Evolutionary conservation across 2,797 vertebrate species (phyloP).

Genomic region (Pampus argenteus): DNA sequence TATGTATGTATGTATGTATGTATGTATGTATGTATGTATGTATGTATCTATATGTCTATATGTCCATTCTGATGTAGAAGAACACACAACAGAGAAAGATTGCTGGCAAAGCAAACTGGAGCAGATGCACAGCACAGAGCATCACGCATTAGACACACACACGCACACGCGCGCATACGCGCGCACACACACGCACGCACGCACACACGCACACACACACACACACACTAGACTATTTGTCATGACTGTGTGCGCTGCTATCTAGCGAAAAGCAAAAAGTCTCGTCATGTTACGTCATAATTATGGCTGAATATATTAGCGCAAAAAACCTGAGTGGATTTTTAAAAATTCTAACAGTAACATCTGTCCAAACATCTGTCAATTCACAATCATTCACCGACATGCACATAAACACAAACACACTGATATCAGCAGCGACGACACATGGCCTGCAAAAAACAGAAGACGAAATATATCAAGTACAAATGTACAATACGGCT

Average conservation of each 20-base stretch:
- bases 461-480: constrained; percentile 26
- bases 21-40: neutral
- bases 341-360: too few relatives aligned
- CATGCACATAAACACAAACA: constrained; percentile 20
- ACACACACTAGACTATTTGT: constrained; percentile 2
- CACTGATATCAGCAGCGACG: constrained; percentile 35
- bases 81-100: constrained; percentile 24
- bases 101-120: constrained; percentile 48
- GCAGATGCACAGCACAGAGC: constrained; percentile 40
- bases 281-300: constrained; percentile 16
- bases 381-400: neutral
- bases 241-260: constrained; percentile 8
- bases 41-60: too few relatives aligned
- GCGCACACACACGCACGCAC: constrained; percentile 14
- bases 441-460: constrained; percentile 39
- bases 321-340: neutral
- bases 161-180: constrained; percentile 8
- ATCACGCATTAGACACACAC: constrained; percentile 17
- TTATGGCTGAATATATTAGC: constrained; percentile 6
- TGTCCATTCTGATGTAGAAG: constrained; percentile 22
- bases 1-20: neutral
- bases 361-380: neutral
- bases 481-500: constrained; percentile 42
- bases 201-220: constrained; percentile 10
- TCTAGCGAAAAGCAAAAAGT: constrained; percentile 31